A percentile compares a stretch with the other conserved stretches of the same genome.
phyloP scores from a whole-genome alignment of 2,797 vertebrate genomes.

The Leptoclinus maculatus region DNA sequence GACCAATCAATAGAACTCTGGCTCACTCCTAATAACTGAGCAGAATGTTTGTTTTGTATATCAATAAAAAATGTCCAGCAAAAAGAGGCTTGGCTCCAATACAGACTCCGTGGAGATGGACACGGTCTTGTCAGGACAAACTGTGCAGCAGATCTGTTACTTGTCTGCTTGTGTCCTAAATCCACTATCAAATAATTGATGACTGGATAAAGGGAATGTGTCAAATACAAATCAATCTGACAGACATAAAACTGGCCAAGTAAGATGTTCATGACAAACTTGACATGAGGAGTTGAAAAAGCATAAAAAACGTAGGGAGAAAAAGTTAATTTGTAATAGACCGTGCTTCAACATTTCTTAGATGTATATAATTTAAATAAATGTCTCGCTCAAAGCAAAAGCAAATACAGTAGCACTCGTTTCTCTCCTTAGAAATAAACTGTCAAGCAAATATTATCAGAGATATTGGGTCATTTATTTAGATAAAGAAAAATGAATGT shows the following conservation, averaged over 20 bases:
- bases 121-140: constrained; percentile 13
- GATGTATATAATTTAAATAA: neutral
- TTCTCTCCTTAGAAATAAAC: neutral
- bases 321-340: neutral
- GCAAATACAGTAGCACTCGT: neutral
- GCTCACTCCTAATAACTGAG: constrained; percentile 25
- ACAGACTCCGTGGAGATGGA: constrained; percentile 11
- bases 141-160: constrained; percentile 16
- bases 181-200: constrained; percentile 28
- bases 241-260: constrained; percentile 1
- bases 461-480: neutral
- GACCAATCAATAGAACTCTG: constrained; percentile 31
- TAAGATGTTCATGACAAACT: neutral
- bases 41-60: constrained; percentile 22
- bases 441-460: neutral
- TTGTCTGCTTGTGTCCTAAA: constrained; percentile 23
- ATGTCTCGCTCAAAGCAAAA: neutral
- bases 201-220: constrained; percentile 9
- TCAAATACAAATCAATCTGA: constrained; percentile 5
- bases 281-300: constrained; percentile 6
- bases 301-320: neutral
- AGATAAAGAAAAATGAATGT: neutral
- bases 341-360: too few species aligned
- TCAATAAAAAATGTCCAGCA: constrained; percentile 21
- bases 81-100: neutral